Evolutionary conservation across 2,888 invertebrate species (phyloP).

Genomic region (Pterobdella sp.): DNA sequence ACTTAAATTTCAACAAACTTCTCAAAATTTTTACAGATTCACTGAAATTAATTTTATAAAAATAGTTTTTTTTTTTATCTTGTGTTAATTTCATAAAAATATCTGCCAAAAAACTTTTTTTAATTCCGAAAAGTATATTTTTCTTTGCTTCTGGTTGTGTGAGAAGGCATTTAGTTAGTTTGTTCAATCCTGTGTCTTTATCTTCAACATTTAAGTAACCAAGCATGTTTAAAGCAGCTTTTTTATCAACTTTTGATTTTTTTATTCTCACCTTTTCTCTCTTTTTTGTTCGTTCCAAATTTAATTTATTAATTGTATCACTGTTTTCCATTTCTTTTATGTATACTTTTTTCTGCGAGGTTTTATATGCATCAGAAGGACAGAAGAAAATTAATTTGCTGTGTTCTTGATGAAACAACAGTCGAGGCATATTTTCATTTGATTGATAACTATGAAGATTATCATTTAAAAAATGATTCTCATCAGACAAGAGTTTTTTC

Average conservation of each 20-base stretch:
- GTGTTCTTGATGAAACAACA: too few species aligned
- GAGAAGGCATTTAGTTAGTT: background rate
- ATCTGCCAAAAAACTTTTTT: background rate
- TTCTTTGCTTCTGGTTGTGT: background rate
- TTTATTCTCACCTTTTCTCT: background rate
- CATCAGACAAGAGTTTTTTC: too few species aligned
- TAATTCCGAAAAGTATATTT: background rate
- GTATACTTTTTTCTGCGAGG: background rate
- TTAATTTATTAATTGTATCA: background rate
- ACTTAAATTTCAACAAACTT: background rate
- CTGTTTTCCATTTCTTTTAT: background rate
- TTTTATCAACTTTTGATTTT: background rate
- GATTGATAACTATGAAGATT: too few species aligned
- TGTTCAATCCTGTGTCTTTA: background rate
- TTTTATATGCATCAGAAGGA: too few species aligned
- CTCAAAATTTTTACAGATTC: background rate
- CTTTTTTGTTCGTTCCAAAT: too few species aligned
- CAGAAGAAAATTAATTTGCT: too few species aligned
- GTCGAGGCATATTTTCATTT: too few species aligned
- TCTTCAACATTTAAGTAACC: constrained; percentile 4
- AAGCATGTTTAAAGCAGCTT: background rate
- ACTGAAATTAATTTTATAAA: background rate
- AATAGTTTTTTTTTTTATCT: background rate
- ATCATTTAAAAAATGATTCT: too few species aligned
- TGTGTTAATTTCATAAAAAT: background rate